Conservation (phyloP, 1,140 invertebrate genomes). For the Brachionus manjavacas region DNA sequence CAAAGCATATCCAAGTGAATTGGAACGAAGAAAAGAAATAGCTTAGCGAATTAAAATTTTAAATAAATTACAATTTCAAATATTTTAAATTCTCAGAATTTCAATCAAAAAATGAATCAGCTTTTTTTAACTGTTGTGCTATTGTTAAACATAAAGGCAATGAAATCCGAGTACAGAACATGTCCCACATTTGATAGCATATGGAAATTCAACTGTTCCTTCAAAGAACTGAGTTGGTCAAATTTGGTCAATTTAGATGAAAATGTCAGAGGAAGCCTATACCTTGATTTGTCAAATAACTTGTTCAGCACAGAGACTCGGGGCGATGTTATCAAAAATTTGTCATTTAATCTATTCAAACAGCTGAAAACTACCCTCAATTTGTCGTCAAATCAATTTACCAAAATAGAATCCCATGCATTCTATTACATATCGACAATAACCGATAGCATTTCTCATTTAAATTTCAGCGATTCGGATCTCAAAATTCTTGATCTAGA, state of each 20-base stretch:
- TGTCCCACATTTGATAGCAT: background rate
- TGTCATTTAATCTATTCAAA: background rate
- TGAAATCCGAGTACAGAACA: background rate
- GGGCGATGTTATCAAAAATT: background rate
- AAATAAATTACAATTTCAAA: background rate
- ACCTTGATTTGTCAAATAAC: background rate
- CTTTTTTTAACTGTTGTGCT: background rate
- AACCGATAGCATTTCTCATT: background rate
- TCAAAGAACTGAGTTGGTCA: background rate
- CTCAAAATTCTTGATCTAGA: background rate
- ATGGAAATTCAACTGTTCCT: background rate
- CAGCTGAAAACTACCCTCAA: background rate
- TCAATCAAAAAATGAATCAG: background rate
- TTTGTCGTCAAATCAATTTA: constrained; percentile 12
- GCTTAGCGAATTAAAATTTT: background rate
- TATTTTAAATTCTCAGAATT: background rate
- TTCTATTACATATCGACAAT: constrained; percentile 2
- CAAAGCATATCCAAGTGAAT: background rate
- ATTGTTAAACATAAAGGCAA: background rate
- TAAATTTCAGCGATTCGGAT: background rate
- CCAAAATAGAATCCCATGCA: background rate
- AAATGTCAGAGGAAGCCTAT: background rate
- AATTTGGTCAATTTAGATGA: background rate
- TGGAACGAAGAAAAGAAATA: background rate
- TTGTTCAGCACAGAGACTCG: background rate